Evolutionary conservation across 2,888 invertebrate genomes (phyloP), one percentile per base, ranked within the genome.

Genomic region (Chrysolina haemoptera): DNA sequence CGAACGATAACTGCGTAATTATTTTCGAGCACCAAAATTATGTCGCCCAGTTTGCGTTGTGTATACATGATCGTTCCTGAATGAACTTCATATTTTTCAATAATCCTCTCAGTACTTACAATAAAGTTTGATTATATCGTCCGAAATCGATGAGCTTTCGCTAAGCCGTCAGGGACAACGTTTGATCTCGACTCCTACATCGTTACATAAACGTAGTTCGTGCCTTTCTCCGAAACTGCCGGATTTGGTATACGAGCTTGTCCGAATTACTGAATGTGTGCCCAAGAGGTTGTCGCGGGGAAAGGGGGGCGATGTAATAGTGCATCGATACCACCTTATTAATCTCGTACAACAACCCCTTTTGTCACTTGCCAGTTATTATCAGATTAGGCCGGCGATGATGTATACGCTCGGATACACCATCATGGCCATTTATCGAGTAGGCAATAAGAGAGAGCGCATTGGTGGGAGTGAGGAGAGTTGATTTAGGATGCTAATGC

Each of bases 311-410:
- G 63, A 63, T 53, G 67, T 70, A 70, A 70, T 40, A 67, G 53
- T 68, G 68, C 74, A 73, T 77, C 74, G 68, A 79, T 80, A 75
- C 74, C 74, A 73, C 76, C 78, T 79, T 81, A 80, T 80, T 79
- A 81, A 79, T 81, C 79, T 77, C 75, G 75, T 22, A 72, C 69
- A 72, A 75, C 77, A 74, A 75, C 76, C 80, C 80, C 80, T 81
- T 82, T 82, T 80, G 80, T 82, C 80, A 80, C 80, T 81, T 80
- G 81, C 80, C 81, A 79, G 78, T 79, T 81, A 79, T 79, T 82
- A 79, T 82, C 78, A 79, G 81, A 82, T 82, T 76, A 78, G 75
- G 46, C 64, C 65, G 22, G 20, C 12, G 68, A 66, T 75, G 75
- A 75, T 75, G 66, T 75, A 75, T 75, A 75, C 71, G 46, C 69